Percentiles rank a stretch among this genome's conserved stretches.
These are phyloP conservation scores for Berghia stephanieae DNA, from an alignment of 1,140 invertebrate species.

Conservation along the genomic window DNA sequence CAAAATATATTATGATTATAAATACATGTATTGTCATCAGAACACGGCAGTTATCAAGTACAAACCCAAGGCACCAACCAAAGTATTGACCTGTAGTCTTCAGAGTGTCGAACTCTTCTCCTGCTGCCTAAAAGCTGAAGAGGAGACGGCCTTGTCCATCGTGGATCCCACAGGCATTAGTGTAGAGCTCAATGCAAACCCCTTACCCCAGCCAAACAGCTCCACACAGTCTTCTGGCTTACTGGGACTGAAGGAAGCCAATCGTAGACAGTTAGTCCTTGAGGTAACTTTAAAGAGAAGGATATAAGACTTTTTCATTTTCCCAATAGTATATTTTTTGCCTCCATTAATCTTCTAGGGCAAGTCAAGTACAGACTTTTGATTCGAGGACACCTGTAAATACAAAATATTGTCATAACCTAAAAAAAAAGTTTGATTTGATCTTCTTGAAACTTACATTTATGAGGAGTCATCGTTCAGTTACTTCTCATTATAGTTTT, in stretches of 20 bases:
- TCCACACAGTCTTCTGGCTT: slow-evolving; percentile 38
- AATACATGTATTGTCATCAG: slow-evolving; percentile 65
- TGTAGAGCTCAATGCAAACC: slow-evolving; percentile 63
- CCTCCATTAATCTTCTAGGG: too few species aligned
- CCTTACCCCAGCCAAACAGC: slow-evolving; percentile 40
- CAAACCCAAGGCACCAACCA: slow-evolving; percentile 76
- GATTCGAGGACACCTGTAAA: too few species aligned
- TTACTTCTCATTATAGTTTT: too few species aligned
- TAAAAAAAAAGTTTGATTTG: too few species aligned
- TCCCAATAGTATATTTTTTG: too few species aligned
- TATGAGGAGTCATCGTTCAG: too few species aligned
- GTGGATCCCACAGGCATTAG: slow-evolving; percentile 90
- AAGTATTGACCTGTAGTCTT: slow-evolving; percentile 85
- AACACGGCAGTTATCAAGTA: slow-evolving; percentile 88
- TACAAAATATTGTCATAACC: too few species aligned
- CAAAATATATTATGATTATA: too few species aligned
- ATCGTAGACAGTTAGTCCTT: slow-evolving; percentile 53
- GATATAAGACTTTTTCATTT: too few species aligned
- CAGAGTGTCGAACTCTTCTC: slow-evolving; percentile 94
- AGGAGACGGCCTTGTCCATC: slow-evolving; percentile 95
- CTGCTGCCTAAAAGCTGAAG: slow-evolving; percentile 88
- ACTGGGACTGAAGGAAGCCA: slow-evolving; percentile 65
- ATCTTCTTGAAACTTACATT: too few species aligned
- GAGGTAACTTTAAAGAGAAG: slow-evolving; percentile 48
- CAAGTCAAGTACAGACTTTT: too few species aligned